Evolutionary conservation across 2,888 invertebrate genomes (phyloP).

Genomic region (Biston betularia): DNA sequence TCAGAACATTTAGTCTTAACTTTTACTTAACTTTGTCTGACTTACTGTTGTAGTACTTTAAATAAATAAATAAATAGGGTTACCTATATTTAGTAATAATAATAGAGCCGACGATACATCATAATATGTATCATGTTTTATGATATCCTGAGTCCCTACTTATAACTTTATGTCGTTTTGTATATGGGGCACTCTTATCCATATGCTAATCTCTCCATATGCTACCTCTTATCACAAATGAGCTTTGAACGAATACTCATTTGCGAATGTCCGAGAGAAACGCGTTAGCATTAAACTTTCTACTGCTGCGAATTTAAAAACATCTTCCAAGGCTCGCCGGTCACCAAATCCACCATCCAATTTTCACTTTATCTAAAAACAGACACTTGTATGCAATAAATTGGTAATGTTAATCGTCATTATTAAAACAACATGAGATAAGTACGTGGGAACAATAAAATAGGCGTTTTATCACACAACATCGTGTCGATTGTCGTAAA

Average conservation of each 20-base stretch:
- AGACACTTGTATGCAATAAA: constrained; percentile 70
- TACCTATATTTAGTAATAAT: too few species aligned
- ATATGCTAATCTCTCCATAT: neutral
- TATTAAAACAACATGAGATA: constrained; percentile 78
- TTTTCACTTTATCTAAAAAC: constrained; percentile 69
- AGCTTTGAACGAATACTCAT: neutral
- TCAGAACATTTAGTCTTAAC: too few species aligned
- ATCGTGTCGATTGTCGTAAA: constrained; percentile 72
- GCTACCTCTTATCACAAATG: neutral
- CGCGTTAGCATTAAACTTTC: constrained; percentile 7
- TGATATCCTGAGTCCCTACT: neutral
- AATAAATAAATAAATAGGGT: too few species aligned
- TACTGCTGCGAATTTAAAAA: neutral
- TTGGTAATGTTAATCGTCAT: constrained; percentile 80
- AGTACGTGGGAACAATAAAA: constrained; percentile 72
- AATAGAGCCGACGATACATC: too few species aligned
- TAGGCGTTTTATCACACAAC: constrained; percentile 71
- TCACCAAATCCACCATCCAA: constrained; percentile 44
- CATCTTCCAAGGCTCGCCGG: neutral
- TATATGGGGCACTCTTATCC: neutral
- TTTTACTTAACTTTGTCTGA: too few species aligned
- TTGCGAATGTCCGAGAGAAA: neutral
- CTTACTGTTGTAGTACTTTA: too few species aligned
- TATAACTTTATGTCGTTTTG: too few species aligned
- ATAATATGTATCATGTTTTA: too few species aligned